Percentiles rank a stretch among this genome's conserved stretches.
phyloP scores from a whole-genome alignment of 2,113 vertebrate genomes.

The Xiphias gladius region DNA sequence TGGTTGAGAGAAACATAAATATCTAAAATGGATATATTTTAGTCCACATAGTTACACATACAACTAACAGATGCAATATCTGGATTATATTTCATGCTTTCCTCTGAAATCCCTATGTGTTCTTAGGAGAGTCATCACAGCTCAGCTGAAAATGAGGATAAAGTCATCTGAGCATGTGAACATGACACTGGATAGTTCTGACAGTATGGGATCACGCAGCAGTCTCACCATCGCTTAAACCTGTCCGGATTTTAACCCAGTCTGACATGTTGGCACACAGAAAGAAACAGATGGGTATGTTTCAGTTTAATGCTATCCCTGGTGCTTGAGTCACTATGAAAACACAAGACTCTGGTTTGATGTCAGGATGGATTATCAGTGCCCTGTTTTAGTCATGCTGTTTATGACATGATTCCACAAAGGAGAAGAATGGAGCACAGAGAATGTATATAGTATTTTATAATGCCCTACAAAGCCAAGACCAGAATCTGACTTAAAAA shows the following conservation, averaged over 20 bases:
- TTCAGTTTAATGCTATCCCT: slow-evolving; percentile 76
- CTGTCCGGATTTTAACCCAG: slow-evolving; percentile 65
- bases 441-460: not conserved
- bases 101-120: slow-evolving; percentile 25
- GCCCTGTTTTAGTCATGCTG: slow-evolving; percentile 38
- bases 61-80: slow-evolving; percentile 47
- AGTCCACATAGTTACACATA: slow-evolving; percentile 39
- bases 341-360: slow-evolving; percentile 77
- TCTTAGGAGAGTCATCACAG: slow-evolving; percentile 50
- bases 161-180: slow-evolving; percentile 65
- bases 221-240: slow-evolving; percentile 77
- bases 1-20: slow-evolving; percentile 33
- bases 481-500: not conserved
- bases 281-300: slow-evolving; percentile 77
- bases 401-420: slow-evolving; percentile 62
- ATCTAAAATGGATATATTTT: slow-evolving; percentile 49
- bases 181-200: slow-evolving; percentile 68
- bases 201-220: slow-evolving; percentile 59
- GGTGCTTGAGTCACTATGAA: slow-evolving; percentile 73
- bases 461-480: not conserved
- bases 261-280: slow-evolving; percentile 77
- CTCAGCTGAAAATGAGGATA: slow-evolving; percentile 56
- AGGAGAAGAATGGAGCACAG: slow-evolving; percentile 6
- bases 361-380: slow-evolving; percentile 73
- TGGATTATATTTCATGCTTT: slow-evolving; percentile 57